phyloP scores from a whole-genome alignment of 2,113 vertebrate species.

The Leucosticte australis region DNA sequence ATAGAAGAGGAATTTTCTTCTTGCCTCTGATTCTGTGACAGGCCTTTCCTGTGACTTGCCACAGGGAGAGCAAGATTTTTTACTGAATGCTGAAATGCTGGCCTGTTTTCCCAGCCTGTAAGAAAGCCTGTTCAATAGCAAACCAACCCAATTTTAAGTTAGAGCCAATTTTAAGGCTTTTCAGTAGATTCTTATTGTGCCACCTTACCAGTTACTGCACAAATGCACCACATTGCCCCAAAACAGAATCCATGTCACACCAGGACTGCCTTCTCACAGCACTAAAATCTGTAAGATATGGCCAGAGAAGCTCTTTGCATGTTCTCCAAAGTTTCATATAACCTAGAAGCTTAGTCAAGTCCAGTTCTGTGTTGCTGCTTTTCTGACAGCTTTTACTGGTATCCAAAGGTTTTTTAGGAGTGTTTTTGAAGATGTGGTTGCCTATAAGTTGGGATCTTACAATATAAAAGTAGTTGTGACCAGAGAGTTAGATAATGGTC shows the following conservation, averaged over 20 bases:
- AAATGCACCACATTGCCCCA: neutral
- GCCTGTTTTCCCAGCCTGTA: neutral
- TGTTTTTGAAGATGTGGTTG: neutral
- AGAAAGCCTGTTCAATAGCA: neutral
- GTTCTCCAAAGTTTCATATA: neutral
- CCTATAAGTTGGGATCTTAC: neutral
- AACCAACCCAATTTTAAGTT: neutral
- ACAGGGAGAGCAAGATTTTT: neutral
- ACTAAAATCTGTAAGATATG: neutral
- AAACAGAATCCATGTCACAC: neutral
- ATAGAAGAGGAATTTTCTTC: neutral
- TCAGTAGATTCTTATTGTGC: neutral
- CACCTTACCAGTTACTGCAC: neutral
- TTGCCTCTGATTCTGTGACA: neutral
- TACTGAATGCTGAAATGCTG: neutral
- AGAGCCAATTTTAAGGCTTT: neutral
- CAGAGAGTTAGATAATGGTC: neutral
- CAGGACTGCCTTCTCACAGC: neutral
- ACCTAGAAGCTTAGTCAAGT: neutral
- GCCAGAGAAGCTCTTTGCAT: neutral
- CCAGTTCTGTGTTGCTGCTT: neutral
- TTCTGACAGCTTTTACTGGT: neutral
- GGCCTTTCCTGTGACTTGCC: neutral
- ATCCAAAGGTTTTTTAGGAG: neutral
- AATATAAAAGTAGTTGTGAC: neutral